Percentiles rank a stretch among this genome's conserved stretches.
Evolutionary conservation across 2,888 invertebrate genomes (phyloP).

Genomic region (Nyleta sp.): DNA sequence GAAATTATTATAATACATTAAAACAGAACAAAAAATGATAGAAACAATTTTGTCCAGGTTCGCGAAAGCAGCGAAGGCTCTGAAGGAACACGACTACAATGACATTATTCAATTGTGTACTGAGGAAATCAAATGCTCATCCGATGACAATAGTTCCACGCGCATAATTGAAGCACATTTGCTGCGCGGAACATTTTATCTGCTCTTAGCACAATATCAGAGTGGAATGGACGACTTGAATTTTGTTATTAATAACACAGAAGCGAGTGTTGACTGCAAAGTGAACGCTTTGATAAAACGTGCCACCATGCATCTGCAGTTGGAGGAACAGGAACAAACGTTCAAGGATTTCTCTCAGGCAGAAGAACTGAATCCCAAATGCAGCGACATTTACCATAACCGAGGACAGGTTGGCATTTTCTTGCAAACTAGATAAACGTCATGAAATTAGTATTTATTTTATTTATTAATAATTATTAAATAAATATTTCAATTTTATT

Average conservation of each 20-base stretch:
- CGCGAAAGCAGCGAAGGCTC: conserved; percentile 87
- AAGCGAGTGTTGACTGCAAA: conserved; percentile 86
- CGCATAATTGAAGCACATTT: conserved; percentile 87
- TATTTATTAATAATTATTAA: neutral
- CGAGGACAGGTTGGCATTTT: conserved; percentile 88
- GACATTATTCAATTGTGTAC: conserved; percentile 91
- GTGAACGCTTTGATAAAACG: conserved; percentile 95
- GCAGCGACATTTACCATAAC: conserved; percentile 96
- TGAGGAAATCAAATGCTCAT: conserved; percentile 84
- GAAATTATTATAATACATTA: no score
- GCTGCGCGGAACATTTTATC: conserved; percentile 92
- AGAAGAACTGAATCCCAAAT: conserved; percentile 89
- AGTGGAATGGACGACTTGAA: conserved; percentile 89
- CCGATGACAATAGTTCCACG: conserved; percentile 5
- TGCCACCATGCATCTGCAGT: conserved; percentile 92
- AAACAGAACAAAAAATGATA: no score
- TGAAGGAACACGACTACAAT: conserved; percentile 89
- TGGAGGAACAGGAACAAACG: conserved; percentile 88
- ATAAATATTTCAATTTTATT: no score
- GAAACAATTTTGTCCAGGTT: no score
- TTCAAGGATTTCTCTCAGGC: conserved; percentile 92
- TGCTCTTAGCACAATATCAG: conserved; percentile 90
- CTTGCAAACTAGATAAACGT: no score
- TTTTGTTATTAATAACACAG: conserved; percentile 87
- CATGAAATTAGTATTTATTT: no score